Conservation (phyloP, 2,113 vertebrate species). For the Danionella cerebrum region DNA sequence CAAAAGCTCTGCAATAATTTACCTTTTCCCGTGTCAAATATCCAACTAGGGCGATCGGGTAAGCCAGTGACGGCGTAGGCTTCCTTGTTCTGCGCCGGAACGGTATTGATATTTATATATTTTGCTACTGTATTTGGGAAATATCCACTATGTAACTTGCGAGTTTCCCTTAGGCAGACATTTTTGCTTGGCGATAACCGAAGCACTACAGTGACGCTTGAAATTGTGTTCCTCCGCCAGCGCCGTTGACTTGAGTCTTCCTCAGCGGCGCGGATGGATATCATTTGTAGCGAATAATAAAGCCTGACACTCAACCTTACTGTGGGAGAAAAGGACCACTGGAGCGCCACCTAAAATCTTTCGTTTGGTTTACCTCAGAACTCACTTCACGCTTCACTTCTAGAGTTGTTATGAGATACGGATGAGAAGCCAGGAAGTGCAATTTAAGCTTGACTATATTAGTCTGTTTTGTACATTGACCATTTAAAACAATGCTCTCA, state of each 20-base stretch:
- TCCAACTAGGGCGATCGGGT: slow-evolving; percentile 76
- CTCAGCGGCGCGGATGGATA: slow-evolving; percentile 15
- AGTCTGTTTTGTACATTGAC: too few relatives aligned
- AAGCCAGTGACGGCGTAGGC: slow-evolving; percentile 47
- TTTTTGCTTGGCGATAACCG: slow-evolving; percentile 81
- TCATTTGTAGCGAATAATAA: slow-evolving; percentile 3
- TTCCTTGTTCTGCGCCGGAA: slow-evolving; percentile 58
- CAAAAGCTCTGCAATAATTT: slow-evolving; percentile 59
- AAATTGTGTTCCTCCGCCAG: slow-evolving; percentile 81
- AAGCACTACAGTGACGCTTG: slow-evolving; percentile 75
- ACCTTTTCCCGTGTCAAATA: slow-evolving; percentile 72
- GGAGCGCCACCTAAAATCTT: slow-evolving; percentile 14
- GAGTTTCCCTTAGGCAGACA: slow-evolving; percentile 96
- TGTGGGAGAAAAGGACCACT: slow-evolving; percentile 5
- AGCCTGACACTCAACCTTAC: slow-evolving; percentile 20
- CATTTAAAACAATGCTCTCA: too few relatives aligned
- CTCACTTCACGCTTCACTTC: neutral
- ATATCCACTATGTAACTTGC: slow-evolving; percentile 80
- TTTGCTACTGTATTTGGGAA: slow-evolving; percentile 40
- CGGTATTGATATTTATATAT: slow-evolving; percentile 49
- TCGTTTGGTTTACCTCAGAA: slow-evolving; percentile 17
- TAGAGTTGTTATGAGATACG: too few relatives aligned
- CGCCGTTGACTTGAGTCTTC: neutral
- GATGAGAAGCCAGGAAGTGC: too few relatives aligned
- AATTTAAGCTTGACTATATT: too few relatives aligned